Percentiles rank a stretch among this genome's conserved stretches.
phyloP scores from a whole-genome alignment of 2,888 invertebrate genomes.

The Entomobrya multifasciata region DNA sequence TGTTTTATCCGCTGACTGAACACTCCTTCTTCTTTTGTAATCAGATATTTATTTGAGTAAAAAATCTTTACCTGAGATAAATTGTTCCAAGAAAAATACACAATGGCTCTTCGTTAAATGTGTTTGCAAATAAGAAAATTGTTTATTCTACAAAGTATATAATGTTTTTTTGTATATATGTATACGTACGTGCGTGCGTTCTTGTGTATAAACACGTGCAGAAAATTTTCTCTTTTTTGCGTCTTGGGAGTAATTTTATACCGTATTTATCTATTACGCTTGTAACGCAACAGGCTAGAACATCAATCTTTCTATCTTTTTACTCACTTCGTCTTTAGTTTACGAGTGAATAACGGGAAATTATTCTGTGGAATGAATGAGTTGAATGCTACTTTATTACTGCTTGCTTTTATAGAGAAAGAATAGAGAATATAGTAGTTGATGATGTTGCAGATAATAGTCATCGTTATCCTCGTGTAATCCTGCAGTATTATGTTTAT shows the following conservation, averaged over 20 bases:
- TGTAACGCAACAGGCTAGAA: conserved; percentile 22
- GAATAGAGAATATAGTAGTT: background rate
- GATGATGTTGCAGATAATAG: background rate
- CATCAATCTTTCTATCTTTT: conserved; percentile 14
- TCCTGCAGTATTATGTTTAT: conserved; percentile 7
- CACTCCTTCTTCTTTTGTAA: background rate
- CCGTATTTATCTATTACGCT: conserved; percentile 17
- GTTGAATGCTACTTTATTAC: background rate
- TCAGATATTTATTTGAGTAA: conserved; percentile 16
- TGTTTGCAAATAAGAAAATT: background rate
- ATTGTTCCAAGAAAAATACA: conserved; percentile 18
- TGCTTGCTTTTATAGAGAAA: background rate
- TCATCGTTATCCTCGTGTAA: background rate
- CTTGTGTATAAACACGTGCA: background rate
- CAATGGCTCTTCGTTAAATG: background rate
- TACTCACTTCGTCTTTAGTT: no score
- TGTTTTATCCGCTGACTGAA: background rate
- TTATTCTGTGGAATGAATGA: background rate
- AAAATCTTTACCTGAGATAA: conserved; percentile 37
- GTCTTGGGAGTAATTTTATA: conserved; percentile 13
- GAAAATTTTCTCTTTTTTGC: background rate
- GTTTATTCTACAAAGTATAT: background rate
- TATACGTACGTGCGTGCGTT: background rate
- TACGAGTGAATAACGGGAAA: background rate
- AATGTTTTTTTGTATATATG: background rate